A percentile compares a stretch with the other conserved stretches of the same genome.
Conservation (phyloP, 30 jellyfish, hydroid and myxozoan genomes). For the Clytia hemisphaerica region DNA sequence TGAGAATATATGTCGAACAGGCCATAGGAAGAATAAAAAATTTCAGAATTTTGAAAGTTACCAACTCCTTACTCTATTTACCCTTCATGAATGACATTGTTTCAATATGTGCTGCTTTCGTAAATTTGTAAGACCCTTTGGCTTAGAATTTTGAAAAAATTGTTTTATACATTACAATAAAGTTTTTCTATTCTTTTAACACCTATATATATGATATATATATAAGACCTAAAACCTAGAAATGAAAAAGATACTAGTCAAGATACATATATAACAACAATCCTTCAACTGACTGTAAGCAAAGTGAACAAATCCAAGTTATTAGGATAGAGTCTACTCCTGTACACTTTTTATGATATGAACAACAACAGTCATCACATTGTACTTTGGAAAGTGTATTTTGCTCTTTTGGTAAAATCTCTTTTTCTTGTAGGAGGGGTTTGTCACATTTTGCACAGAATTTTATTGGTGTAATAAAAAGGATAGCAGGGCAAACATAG, state of each 20-base stretch:
- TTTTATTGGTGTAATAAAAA: constrained; percentile 17
- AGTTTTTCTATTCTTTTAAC: neutral
- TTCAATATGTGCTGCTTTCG: neutral
- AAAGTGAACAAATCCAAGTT: too few species aligned
- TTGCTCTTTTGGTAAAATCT: constrained; percentile 22
- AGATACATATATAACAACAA: too few species aligned
- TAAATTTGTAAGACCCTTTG: neutral
- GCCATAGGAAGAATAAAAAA: constrained; percentile 8
- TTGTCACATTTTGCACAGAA: constrained; percentile 37
- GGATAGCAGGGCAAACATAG: constrained; percentile 11
- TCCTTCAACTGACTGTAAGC: too few species aligned
- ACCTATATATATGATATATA: neutral
- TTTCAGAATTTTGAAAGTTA: neutral
- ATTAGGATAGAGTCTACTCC: too few species aligned
- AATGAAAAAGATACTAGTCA: too few species aligned
- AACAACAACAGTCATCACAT: constrained; percentile 20
- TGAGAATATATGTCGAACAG: constrained; percentile 17
- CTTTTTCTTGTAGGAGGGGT: constrained; percentile 17
- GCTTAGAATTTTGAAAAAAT: neutral
- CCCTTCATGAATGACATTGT: constrained; percentile 8
- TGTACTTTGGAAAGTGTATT: constrained; percentile 2
- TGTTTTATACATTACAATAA: neutral
- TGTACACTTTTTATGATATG: constrained; percentile 46
- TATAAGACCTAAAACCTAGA: too few species aligned
- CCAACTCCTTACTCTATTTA: neutral